Percentiles rank a stretch among this genome's conserved stretches.
These are phyloP conservation scores for Cataglyphis hispanica DNA, from an alignment of 1,140 invertebrate species.

Conservation along the genomic window DNA sequence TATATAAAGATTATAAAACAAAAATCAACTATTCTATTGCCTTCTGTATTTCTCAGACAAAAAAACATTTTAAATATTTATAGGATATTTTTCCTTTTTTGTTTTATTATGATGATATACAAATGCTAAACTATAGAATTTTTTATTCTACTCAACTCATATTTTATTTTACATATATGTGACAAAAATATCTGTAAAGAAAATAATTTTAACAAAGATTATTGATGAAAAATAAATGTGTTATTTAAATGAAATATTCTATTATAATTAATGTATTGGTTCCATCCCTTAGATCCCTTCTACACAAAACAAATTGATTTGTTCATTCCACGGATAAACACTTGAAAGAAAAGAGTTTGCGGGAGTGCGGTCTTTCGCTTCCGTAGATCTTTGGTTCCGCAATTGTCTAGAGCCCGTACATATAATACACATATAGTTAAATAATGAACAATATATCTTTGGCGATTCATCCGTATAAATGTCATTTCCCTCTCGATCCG, in stretches of 20 bases:
- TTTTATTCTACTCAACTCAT: too few species aligned
- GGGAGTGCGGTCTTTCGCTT: not conserved
- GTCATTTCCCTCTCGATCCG: not conserved
- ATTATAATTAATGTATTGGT: not conserved
- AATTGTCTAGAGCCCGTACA: not conserved
- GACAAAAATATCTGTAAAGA: not conserved
- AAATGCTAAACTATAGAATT: too few species aligned
- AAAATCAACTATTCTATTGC: too few species aligned
- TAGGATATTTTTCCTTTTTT: too few species aligned
- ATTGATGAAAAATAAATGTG: not conserved
- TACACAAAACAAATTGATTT: not conserved
- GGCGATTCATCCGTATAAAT: constrained; percentile 33
- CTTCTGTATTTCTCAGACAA: too few species aligned
- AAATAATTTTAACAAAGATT: not conserved
- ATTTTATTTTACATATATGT: too few species aligned
- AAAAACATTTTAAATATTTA: too few species aligned
- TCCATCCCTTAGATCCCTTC: not conserved
- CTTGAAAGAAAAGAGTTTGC: not conserved
- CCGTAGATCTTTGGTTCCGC: constrained; percentile 3
- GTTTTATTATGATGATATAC: too few species aligned
- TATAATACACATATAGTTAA: not conserved
- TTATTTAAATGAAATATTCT: not conserved
- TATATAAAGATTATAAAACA: too few species aligned
- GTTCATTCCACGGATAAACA: not conserved
- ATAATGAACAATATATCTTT: constrained; percentile 31